Conservation (phyloP, 2,113 vertebrate species). For the Hemiscyllium ocellatum region DNA sequence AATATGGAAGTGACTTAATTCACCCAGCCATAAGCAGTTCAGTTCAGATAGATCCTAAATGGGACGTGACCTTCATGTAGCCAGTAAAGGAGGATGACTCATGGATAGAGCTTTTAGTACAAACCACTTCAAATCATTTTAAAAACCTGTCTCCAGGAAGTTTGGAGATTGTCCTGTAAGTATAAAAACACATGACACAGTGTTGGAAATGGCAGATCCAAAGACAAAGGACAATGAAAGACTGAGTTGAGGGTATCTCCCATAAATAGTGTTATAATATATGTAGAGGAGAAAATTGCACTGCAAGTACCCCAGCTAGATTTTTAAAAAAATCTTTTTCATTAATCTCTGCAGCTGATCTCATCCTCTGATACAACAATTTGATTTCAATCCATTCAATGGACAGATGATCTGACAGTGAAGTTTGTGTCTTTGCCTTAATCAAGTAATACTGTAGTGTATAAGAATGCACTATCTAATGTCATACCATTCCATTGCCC, state of each 20-base stretch:
- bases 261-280: neutral
- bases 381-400: neutral
- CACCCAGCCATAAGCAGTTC: neutral
- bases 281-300: neutral
- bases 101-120: neutral
- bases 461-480: neutral
- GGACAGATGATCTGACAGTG: neutral
- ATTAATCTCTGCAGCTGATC: neutral
- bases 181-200: neutral
- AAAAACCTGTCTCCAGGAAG: neutral
- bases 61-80: neutral
- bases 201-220: neutral
- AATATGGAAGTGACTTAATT: neutral
- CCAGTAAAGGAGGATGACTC: neutral
- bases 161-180: neutral
- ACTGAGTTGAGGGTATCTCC: neutral
- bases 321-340: neutral
- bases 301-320: neutral
- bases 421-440: neutral
- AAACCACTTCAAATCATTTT: neutral
- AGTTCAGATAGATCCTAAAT: neutral
- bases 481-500: neutral
- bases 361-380: neutral
- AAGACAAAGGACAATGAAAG: neutral
- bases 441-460: neutral